These are phyloP conservation scores for Condylostylus longicornis DNA, from an alignment of 1,140 invertebrate species.

Conservation along the genomic window DNA sequence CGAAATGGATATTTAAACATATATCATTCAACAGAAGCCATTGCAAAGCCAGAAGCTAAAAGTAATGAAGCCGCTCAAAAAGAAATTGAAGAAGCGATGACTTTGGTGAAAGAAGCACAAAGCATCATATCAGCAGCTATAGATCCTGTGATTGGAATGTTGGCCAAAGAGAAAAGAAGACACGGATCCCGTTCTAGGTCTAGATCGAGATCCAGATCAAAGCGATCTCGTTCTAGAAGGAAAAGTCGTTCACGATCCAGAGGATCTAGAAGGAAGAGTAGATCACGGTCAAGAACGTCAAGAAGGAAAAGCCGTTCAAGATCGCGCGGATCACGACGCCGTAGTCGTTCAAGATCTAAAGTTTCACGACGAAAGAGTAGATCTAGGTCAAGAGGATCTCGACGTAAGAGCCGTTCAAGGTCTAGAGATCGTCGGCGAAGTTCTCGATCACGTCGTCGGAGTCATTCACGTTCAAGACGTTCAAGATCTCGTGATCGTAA, in stretches of 20 bases:
- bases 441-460: conserved; percentile 29
- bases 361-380: conserved; percentile 35
- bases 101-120: conserved; percentile 86
- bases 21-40: conserved; percentile 77
- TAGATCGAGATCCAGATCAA: conserved; percentile 20
- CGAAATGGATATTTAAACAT: conserved; percentile 51
- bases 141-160: conserved; percentile 71
- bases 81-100: conserved; percentile 95
- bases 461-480: conserved; percentile 32
- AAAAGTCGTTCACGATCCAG: conserved; percentile 26
- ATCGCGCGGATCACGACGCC: conserved; percentile 37
- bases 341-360: conserved; percentile 32
- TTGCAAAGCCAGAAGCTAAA: conserved; percentile 84
- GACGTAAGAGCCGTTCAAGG: conserved; percentile 32
- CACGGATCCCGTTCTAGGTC: conserved; percentile 38
- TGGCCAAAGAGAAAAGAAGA: conserved; percentile 64
- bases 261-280: conserved; percentile 35
- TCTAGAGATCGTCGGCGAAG: conserved; percentile 28
- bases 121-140: conserved; percentile 84
- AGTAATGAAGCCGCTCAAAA: conserved; percentile 86
- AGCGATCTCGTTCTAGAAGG: conserved; percentile 3
- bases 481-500: conserved; percentile 39
- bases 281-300: conserved; percentile 46
- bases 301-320: conserved; percentile 32
- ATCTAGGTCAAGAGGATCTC: conserved; percentile 40